phyloP scores from a whole-genome alignment of 2,888 invertebrate species.

The Steinernema hermaphroditum region DNA sequence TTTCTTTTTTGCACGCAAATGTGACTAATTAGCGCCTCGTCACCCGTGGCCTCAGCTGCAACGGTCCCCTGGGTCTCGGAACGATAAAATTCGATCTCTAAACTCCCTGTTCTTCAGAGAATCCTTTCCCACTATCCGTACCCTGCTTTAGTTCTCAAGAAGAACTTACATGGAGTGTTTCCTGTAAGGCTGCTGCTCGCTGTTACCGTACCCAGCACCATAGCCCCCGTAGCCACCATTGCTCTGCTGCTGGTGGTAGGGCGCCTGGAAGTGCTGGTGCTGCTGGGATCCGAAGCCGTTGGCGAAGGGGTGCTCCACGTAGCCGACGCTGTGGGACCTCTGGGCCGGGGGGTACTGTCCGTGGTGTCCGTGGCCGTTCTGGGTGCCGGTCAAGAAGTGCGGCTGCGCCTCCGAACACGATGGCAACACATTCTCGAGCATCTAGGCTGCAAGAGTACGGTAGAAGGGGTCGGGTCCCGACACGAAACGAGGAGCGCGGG shows the following conservation, averaged over 20 bases:
- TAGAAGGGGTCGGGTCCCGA: not conserved
- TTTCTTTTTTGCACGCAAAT: too few relatives aligned
- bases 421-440: slow-evolving; percentile 25
- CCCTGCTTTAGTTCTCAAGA: too few relatives aligned
- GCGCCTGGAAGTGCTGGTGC: not conserved
- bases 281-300: slow-evolving; percentile 16
- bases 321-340: slow-evolving; percentile 13
- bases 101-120: too few relatives aligned
- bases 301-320: slow-evolving; percentile 4
- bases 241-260: not conserved
- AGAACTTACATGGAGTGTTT: slow-evolving; percentile 12
- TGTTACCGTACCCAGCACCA: slow-evolving; percentile 1
- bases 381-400: not conserved
- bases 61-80: too few relatives aligned
- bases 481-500: too few relatives aligned
- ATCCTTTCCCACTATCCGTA: too few relatives aligned
- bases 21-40: too few relatives aligned
- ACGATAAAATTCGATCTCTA: too few relatives aligned
- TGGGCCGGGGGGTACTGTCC: slow-evolving; percentile 3
- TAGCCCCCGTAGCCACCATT: slow-evolving; percentile 14
- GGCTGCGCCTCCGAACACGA: not conserved
- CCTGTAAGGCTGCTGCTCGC: slow-evolving; percentile 2
- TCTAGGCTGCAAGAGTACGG: slow-evolving; percentile 3
- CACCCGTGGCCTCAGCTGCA: too few relatives aligned
- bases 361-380: not conserved